Evolutionary conservation across 2,888 invertebrate species (phyloP), one percentile per base, ranked within the genome.

Genomic region (Ptychoptera contaminata): DNA sequence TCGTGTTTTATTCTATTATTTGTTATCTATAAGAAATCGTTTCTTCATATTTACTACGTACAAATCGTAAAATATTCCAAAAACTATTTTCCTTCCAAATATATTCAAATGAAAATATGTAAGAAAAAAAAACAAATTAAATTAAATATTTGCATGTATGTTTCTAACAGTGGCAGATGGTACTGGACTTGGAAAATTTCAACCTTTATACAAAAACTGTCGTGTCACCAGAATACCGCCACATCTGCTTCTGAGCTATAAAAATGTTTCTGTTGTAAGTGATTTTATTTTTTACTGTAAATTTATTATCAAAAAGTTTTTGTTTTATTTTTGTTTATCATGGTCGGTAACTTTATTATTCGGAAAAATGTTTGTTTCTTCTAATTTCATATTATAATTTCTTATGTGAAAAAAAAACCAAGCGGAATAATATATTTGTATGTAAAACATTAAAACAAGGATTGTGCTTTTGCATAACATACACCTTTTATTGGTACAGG

Each of bases 201-300:
- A 83, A 58, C 83, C 85, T 15, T 70, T 84, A 51, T 72, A 84
- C 48, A 72, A 82, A 48, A 79, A 81, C 61, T 85, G 84, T 59
- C 67, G 75, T 49, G 73, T 82, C 50, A 75, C 76, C 50, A 73
- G 77, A 56, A 74, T 80, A 51, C 76, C 79, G 52, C 74, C 79
- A 7, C 71, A 82, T 56, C 66, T 84, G 50, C 68, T 79, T 49
- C 72, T 83, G 51, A 77, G 82, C 46, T 83, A 81, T 62, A 76
- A 78, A 58, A 83, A 83, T 60, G 74, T 78, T 47, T 77, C 81
- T 43, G 77, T 83, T 59, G 82, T 82, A 68, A 76, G 77, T 69
- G 48, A 30, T 42, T 10, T 14, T 14, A 40, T 23, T 23, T 23
- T 23, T 23, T 23, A 23, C 23, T 23, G 23, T 23, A 23, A 23